Evolutionary conservation across 2,888 invertebrate genomes (phyloP), one percentile per base, ranked within the genome.

Genomic region (Drosophila pseudotakahashii): DNA sequence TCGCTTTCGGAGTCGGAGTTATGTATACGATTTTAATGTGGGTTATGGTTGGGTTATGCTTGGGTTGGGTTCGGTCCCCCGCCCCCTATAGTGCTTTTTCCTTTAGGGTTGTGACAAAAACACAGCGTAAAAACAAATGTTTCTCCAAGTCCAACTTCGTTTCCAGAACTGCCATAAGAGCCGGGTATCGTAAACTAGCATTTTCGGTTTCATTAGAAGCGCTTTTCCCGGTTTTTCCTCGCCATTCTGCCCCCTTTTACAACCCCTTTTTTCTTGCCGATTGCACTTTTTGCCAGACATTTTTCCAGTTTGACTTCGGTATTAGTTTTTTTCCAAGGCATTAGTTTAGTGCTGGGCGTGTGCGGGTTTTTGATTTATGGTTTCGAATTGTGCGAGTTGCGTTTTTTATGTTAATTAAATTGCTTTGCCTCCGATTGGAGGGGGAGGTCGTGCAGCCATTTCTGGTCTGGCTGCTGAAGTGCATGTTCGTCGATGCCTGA

Each of bases 371-470:
- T 81, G 88, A 83, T 87, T 87, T 84, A 87, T 87, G 75, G 75
- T 59, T 75, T 71, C 50, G 63, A 75, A 73, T 79, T 72, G 70
- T 76, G 74, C 60, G 64, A 52, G 70, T 62, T 81, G 75, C 62
- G 73, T 79, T 84, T 80, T 78, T 84, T 77, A 87, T 83, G 85
- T 84, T 83, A 83, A 83, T 83, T 81, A 83, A 83, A 84, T 81
- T 87, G 76, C 70, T 70, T 48, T 26, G 41, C 16, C 26, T 39
- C 16, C n/a, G n/a, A 26, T 44, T 36, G 45, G 50, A 7, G 11
- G 32, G 66, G 66, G n/a, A n/a, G 41, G 32, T 19, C 23, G 42
- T 4, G 14, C 48, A 16, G 48, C 7, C 7, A 26, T 41, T 60
- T 37, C 14, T 30, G 44, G 26, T 51, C 23, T 11, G 16, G 23